A percentile compares a stretch with the other conserved stretches of the same genome.
phyloP scores from a whole-genome alignment of 2,888 invertebrate genomes.

The Kryphioiulus occultus region DNA sequence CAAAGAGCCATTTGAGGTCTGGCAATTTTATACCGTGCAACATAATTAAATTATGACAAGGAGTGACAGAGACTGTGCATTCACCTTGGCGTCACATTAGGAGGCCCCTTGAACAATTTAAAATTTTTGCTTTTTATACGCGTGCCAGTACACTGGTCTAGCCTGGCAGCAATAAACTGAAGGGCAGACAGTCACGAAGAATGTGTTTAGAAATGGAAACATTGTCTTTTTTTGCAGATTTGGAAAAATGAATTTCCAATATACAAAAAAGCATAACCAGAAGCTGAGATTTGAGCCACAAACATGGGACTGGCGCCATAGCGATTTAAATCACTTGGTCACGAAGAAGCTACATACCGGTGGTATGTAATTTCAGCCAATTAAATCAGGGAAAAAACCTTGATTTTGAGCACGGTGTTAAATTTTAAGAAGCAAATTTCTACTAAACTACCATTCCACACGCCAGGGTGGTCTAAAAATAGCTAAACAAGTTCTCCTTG shows the following conservation, averaged over 20 bases:
- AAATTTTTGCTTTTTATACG: not conserved
- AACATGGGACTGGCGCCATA: not conserved
- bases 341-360: not conserved
- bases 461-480: too few species aligned
- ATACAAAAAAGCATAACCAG: not conserved
- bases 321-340: not conserved
- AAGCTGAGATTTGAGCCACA: not conserved
- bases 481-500: too few species aligned
- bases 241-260: not conserved
- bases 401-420: not conserved
- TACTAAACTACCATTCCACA: too few species aligned
- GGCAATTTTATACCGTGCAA: conserved; percentile 11
- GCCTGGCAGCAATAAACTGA: not conserved
- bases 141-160: not conserved
- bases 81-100: conserved; percentile 28
- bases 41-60: conserved; percentile 11
- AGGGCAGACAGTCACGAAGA: not conserved
- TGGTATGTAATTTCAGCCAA: not conserved
- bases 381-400: not conserved
- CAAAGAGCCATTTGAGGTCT: not conserved
- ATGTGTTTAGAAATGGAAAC: not conserved
- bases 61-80: not conserved
- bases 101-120: not conserved
- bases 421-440: not conserved
- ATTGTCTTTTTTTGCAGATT: not conserved